Evolutionary conservation across 2,797 vertebrate genomes (phyloP).

Genomic region (Melanotaenia pygmaea): DNA sequence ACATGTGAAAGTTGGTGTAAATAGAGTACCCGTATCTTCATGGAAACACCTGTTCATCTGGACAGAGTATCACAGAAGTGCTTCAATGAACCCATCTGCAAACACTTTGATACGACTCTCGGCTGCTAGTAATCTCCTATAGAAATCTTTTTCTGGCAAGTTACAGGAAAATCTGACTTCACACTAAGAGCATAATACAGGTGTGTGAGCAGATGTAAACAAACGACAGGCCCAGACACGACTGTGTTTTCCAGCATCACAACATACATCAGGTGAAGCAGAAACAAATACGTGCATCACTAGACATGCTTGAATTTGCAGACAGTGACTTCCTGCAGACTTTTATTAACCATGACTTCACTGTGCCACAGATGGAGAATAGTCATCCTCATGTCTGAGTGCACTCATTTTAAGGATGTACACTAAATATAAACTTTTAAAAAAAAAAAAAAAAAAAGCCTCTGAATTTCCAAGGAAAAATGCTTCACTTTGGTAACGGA

Average conservation of each 20-base stretch:
- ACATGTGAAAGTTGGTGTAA: neutral
- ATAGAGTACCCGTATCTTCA: neutral
- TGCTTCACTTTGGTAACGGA: neutral
- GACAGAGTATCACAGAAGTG: conserved; percentile 23
- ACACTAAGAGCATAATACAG: conserved; percentile 17
- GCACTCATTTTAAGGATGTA: neutral
- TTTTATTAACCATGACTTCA: conserved; percentile 53
- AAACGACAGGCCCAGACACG: neutral
- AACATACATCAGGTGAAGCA: neutral
- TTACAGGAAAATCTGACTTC: conserved; percentile 16
- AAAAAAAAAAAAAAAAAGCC: neutral
- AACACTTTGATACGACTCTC: conserved; percentile 28
- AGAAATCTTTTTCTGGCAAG: conserved; percentile 16
- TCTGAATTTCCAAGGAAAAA: conserved; percentile 3
- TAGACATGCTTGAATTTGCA: conserved; percentile 39
- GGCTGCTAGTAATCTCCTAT: conserved; percentile 29
- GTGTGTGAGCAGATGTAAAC: conserved; percentile 31
- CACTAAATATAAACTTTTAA: conserved; percentile 15
- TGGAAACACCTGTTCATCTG: conserved; percentile 47
- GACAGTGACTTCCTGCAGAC: conserved; percentile 38
- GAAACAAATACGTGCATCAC: neutral
- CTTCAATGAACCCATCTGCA: conserved; percentile 46
- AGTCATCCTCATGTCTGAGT: conserved; percentile 7
- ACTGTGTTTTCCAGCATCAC: neutral
- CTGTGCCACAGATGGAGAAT: conserved; percentile 20